Conservation (phyloP, 2,113 vertebrate genomes). For the Reinhardtius hippoglossoides region DNA sequence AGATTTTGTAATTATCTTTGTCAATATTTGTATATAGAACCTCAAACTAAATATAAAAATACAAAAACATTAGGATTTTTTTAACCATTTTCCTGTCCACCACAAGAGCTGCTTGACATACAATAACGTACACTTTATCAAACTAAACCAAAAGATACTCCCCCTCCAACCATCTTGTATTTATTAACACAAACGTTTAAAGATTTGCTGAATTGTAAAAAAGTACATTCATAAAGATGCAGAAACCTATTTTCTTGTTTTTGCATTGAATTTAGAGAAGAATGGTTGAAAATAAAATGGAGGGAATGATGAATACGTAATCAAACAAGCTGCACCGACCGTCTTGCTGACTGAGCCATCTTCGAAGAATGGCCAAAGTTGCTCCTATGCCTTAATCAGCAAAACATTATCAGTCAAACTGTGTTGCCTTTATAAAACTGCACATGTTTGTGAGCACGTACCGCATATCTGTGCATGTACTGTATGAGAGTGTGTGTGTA, state of each 20-base stretch:
- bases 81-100: not conserved
- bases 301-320: not conserved
- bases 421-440: not conserved
- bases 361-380: not conserved
- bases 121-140: too few species aligned
- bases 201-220: not conserved
- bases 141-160: too few species aligned
- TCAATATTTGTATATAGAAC: not conserved
- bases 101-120: not conserved
- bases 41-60: not conserved
- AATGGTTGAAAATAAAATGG: not conserved
- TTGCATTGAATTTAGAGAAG: not conserved
- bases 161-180: not conserved
- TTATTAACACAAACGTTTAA: not conserved
- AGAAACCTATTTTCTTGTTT: not conserved
- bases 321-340: not conserved
- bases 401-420: not conserved
- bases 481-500: not conserved
- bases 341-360: not conserved
- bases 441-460: not conserved
- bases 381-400: not conserved
- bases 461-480: not conserved
- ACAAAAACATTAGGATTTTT: not conserved
- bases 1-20: not conserved
- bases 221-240: not conserved